A percentile compares a stretch with the other conserved stretches of the same genome.
These are phyloP conservation scores for Leptosomus discolor DNA, from an alignment of 2,113 vertebrate genomes.

Conservation along the genomic window DNA sequence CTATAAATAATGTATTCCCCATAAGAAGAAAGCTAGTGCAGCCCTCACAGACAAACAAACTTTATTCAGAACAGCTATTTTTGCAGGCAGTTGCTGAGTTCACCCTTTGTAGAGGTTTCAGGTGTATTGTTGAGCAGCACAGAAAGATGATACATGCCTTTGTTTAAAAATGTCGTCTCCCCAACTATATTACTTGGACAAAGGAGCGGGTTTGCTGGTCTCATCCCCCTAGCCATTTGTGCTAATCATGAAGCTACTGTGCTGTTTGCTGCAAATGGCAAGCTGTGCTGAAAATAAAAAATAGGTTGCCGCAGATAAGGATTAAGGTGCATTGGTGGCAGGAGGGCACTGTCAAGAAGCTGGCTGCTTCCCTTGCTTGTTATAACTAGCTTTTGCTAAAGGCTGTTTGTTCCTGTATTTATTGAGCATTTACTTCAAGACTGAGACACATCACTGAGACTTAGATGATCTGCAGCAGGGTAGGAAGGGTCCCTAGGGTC, in stretches of 20 bases:
- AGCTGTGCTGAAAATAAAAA: background rate
- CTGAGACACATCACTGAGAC: background rate
- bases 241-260: background rate
- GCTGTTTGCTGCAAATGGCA: background rate
- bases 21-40: background rate
- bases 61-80: background rate
- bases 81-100: background rate
- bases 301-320: background rate
- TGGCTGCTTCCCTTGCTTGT: background rate
- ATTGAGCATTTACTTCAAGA: background rate
- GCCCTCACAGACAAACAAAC: background rate
- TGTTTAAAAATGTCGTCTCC: background rate
- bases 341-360: background rate
- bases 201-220: background rate
- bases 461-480: background rate
- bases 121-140: background rate
- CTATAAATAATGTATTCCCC: background rate
- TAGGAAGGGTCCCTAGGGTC: background rate
- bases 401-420: background rate
- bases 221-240: background rate
- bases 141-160: background rate
- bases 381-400: background rate
- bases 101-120: background rate
- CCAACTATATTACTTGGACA: fast-evolving
- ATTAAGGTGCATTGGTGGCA: background rate